Evolutionary conservation across 2,888 invertebrate species (phyloP).

Genomic region (Thecocarcelia acutangulata): DNA sequence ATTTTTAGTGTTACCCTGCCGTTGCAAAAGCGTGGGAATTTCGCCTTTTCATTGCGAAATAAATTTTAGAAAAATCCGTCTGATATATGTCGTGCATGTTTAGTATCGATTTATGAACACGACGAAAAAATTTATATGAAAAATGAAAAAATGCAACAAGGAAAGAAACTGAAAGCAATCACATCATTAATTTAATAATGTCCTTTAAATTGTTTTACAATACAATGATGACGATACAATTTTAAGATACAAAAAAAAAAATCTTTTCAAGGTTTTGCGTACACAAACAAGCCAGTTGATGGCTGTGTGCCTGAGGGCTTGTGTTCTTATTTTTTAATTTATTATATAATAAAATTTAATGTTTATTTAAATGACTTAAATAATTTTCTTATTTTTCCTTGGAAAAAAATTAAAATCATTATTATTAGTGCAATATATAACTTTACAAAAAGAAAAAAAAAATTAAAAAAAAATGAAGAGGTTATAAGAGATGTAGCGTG

Average conservation of each 20-base stretch:
- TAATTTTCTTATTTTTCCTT: background rate
- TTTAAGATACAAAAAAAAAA: constrained; percentile 4
- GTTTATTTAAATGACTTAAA: constrained; percentile 34
- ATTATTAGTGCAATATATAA: no score
- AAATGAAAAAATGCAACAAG: background rate
- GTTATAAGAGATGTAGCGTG: no score
- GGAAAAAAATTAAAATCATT: no score
- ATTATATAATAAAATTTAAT: constrained; percentile 37
- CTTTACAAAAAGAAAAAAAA: no score
- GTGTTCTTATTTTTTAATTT: constrained; percentile 9
- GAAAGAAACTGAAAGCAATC: constrained; percentile 9
- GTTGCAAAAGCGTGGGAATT: constrained; percentile 59
- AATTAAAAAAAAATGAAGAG: no score
- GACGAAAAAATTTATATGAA: background rate
- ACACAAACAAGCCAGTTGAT: constrained; percentile 4
- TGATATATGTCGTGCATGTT: constrained; percentile 28
- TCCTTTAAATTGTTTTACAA: constrained; percentile 56
- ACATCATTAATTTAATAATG: constrained; percentile 57
- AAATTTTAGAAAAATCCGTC: constrained; percentile 31
- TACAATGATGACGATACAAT: constrained; percentile 1
- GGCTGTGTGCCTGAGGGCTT: background rate
- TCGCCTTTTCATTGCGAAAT: constrained; percentile 37
- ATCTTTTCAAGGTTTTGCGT: constrained; percentile 39
- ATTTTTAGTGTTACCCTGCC: background rate
- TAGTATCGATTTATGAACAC: background rate